phyloP scores from a whole-genome alignment of 2,113 vertebrate genomes.

The Anarrhichthys ocellatus region DNA sequence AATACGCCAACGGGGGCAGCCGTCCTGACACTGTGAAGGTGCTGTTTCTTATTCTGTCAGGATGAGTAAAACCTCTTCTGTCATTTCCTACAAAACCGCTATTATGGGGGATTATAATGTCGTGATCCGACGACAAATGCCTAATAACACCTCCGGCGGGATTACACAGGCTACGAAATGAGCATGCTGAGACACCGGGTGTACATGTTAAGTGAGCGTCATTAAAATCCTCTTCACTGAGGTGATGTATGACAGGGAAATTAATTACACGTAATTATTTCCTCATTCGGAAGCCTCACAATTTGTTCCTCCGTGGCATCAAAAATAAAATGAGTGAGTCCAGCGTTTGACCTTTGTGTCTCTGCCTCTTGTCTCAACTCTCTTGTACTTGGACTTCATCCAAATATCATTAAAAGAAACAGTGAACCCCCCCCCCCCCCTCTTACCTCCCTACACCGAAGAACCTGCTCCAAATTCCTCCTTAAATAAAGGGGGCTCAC shows the following conservation, averaged over 20 bases:
- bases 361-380: constrained; percentile 55
- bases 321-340: constrained; percentile 51
- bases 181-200: constrained; percentile 22
- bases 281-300: constrained; percentile 48
- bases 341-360: constrained; percentile 64
- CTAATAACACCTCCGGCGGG: neutral
- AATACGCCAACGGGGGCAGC: constrained; percentile 19
- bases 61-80: constrained; percentile 12
- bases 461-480: constrained; percentile 43
- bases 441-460: neutral
- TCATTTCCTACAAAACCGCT: constrained; percentile 28
- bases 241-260: constrained; percentile 57
- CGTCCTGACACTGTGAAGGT: constrained; percentile 1
- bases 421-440: constrained; percentile 1
- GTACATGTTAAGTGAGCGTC: constrained; percentile 14
- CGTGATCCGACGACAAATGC: neutral
- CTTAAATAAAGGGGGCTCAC: neutral
- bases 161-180: constrained; percentile 13
- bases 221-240: constrained; percentile 50
- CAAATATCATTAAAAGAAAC: constrained; percentile 65
- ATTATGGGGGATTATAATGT: constrained; percentile 26
- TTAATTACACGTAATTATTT: constrained; percentile 67
- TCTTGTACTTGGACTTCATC: constrained; percentile 59
- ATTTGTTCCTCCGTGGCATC: constrained; percentile 57
- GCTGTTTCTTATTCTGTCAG: constrained; percentile 23